Evolutionary conservation across 2,113 vertebrate genomes (phyloP), one percentile per base, ranked within the genome.

Genomic region (Larimichthys polyactis): DNA sequence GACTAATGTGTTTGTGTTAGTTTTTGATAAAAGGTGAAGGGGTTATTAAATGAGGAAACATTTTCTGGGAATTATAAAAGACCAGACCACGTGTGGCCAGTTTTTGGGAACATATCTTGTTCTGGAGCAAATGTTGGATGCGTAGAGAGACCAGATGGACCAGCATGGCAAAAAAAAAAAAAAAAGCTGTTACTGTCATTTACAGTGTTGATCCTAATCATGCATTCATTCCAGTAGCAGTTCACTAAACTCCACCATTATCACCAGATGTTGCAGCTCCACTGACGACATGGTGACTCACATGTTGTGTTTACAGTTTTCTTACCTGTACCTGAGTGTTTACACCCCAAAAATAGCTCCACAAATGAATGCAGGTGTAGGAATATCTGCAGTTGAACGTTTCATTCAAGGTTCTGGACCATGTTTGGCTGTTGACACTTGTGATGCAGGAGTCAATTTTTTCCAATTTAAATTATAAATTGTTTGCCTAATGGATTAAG

Each of bases 391-490:
- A 0, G 12, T 3, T 36, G 22, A 32, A 58, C 12, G 2, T 65
- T 60, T 66, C 11, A n/a, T 27, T 58, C 7, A 48, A 57, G 51
- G 27, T 40, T 65, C 40, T 48, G 63, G 19, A 5, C 36, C 66
- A 60, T 54, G 40, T 58, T 64, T 16, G 17, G 22, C 19, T 54
- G 40, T 43, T 36, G 16, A 43, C 16, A 22, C 11, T 8, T 22
- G 3, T 15, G 24, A 54, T 43, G 65, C 27, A 29, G 46, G 46
- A 49, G 64, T 27, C 27, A 20, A 29, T 72, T 72, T 58, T 12
- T 57, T 74, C 57, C 46, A 54, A 27, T 79, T 54, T 40, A 32
- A 81, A 43, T 67, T 40, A 48, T 73, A 60, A 67, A 85, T 64
- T 55, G 66, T 48, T 12, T 20, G 40, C 16, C 36, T 57, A 72